Evolutionary conservation across 2,888 invertebrate species (phyloP).

Genomic region (Dysmachus trigonus): DNA sequence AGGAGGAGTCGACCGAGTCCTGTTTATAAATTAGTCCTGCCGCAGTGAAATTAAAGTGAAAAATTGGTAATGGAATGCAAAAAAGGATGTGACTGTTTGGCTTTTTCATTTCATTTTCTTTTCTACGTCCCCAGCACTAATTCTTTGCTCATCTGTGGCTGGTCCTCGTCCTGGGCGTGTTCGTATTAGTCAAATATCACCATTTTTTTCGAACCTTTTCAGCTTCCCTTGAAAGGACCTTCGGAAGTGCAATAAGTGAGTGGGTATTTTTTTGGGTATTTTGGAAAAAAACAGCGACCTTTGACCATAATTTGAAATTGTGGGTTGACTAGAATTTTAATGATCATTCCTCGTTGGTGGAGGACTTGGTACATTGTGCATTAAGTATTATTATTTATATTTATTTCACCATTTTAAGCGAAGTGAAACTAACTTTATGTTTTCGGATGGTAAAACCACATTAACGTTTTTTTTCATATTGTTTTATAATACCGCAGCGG

Average conservation of each 20-base stretch:
- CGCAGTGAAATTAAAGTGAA: conserved; percentile 39
- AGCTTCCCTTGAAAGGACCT: background rate
- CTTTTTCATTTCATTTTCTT: conserved; percentile 2
- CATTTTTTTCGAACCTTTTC: background rate
- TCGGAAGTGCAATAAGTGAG: background rate
- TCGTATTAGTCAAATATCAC: background rate
- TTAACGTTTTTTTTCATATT: too few species aligned
- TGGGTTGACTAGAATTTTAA: background rate
- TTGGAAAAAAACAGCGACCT: background rate
- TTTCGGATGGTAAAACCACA: too few species aligned
- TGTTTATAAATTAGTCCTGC: conserved; percentile 39
- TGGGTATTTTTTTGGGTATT: background rate
- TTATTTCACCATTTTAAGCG: too few species aligned
- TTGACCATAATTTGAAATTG: background rate
- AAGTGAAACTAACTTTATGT: too few species aligned
- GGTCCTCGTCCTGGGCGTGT: background rate
- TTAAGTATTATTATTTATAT: too few species aligned
- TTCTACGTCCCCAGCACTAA: background rate
- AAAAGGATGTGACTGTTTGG: conserved; percentile 35
- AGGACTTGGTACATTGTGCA: too few species aligned
- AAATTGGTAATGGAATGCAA: conserved; percentile 33
- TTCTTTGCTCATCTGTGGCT: background rate
- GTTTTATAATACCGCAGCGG: too few species aligned
- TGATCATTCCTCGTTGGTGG: too few species aligned
- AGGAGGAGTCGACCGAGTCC: conserved; percentile 9